Evolutionary conservation across 2,888 invertebrate species (phyloP).

Genomic region (Hydraecia micacea): DNA sequence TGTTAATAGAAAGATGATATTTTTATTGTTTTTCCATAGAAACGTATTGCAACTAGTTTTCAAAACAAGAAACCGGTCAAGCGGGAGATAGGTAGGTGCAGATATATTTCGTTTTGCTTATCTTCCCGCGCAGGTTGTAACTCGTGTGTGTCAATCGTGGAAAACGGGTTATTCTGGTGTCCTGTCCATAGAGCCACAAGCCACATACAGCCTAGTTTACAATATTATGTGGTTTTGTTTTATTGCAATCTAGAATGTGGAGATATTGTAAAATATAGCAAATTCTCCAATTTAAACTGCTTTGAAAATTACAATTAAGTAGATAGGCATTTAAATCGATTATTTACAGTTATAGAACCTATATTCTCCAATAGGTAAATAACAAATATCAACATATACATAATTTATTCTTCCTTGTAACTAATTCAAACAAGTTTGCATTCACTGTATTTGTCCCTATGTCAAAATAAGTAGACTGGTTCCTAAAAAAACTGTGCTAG

Average conservation of each 20-base stretch:
- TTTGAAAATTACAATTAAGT: not conserved
- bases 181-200: conserved; percentile 34
- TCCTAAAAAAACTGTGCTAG: conserved; percentile 24
- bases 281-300: not conserved
- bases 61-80: conserved; percentile 47
- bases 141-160: conserved; percentile 54
- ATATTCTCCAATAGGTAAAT: not conserved
- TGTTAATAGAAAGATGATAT: not conserved
- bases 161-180: conserved; percentile 54
- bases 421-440: not conserved
- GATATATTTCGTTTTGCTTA: conserved; percentile 42
- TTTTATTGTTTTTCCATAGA: not conserved
- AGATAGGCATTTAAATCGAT: not conserved
- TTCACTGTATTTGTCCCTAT: conserved; percentile 6
- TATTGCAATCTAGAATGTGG: not conserved
- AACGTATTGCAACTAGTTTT: conserved; percentile 11
- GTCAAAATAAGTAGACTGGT: conserved; percentile 10
- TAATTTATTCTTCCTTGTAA: not conserved
- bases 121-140: conserved; percentile 40
- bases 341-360: not conserved
- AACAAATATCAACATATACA: not conserved
- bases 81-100: conserved; percentile 32
- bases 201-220: conserved; percentile 31
- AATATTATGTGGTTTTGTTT: conserved; percentile 23
- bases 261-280: not conserved